A percentile compares a stretch with the other conserved stretches of the same genome.
phyloP scores from a whole-genome alignment of 2,113 vertebrate genomes.

The Amphilophus citrinellus region DNA sequence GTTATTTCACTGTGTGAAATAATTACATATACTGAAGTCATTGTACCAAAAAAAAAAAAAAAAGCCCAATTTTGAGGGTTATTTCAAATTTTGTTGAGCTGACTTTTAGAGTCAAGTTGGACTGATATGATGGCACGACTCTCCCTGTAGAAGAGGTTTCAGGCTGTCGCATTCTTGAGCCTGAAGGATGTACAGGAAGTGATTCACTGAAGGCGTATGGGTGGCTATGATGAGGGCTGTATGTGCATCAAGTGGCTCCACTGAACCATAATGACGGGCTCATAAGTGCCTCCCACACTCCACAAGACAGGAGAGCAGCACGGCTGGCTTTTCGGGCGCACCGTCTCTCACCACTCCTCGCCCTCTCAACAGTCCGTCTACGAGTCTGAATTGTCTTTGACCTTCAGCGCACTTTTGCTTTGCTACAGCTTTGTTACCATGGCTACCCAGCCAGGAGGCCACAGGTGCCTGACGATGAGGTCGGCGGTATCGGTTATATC shows the following conservation, averaged over 20 bases:
- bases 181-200: slow-evolving; percentile 40
- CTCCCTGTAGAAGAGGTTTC: background rate
- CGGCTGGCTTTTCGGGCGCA: slow-evolving; percentile 29
- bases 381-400: slow-evolving; percentile 53
- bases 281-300: slow-evolving; percentile 62
- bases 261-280: slow-evolving; percentile 47
- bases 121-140: background rate
- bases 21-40: no score
- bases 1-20: no score
- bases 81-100: background rate
- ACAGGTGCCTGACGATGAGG: slow-evolving; percentile 45
- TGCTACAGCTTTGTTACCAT: slow-evolving; percentile 45
- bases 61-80: no score
- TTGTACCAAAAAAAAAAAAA: background rate
- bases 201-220: slow-evolving; percentile 16
- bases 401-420: slow-evolving; percentile 56
- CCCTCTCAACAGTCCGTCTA: slow-evolving; percentile 6
- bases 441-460: slow-evolving; percentile 35
- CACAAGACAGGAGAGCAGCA: slow-evolving; percentile 33
- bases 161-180: slow-evolving; percentile 18
- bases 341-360: slow-evolving; percentile 6
- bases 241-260: slow-evolving; percentile 52
- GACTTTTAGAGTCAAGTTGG: background rate
- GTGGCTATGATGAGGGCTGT: slow-evolving; percentile 4
- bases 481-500: slow-evolving; percentile 6